phyloP scores from a whole-genome alignment of 2,113 vertebrate genomes.

The Ctenomys sociabilis region DNA sequence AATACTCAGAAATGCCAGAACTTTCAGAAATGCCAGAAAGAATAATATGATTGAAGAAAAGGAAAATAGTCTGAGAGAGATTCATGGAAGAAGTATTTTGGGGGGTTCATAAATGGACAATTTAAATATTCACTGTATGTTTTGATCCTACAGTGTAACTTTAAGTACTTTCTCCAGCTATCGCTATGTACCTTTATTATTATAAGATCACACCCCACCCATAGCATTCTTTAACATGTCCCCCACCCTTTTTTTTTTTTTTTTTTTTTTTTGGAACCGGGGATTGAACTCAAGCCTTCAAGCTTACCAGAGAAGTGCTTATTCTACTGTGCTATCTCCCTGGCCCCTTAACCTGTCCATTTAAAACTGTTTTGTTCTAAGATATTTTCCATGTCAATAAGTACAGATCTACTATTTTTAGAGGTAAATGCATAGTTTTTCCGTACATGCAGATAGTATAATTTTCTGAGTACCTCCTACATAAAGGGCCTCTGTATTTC shows the following conservation, averaged over 20 bases:
- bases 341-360: neutral
- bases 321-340: too few species aligned
- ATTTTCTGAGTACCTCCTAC: neutral
- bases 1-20: too few species aligned
- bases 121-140: neutral
- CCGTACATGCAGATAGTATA: neutral
- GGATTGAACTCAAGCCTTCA: too few species aligned
- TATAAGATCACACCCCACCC: neutral
- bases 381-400: neutral
- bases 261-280: too few species aligned
- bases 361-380: neutral
- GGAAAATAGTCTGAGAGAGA: neutral
- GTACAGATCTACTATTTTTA: neutral
- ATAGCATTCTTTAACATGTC: neutral
- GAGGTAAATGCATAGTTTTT: neutral
- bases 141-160: neutral
- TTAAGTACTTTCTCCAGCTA: neutral
- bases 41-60: neutral
- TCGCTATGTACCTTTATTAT: neutral
- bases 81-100: neutral
- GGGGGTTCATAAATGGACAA: neutral
- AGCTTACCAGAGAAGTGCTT: too few species aligned
- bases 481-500: neutral
- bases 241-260: too few species aligned
- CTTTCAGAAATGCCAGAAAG: neutral